Evolutionary conservation across 2,888 invertebrate genomes (phyloP), one percentile per base, ranked within the genome.

Genomic region (Rhodophaea formosa): DNA sequence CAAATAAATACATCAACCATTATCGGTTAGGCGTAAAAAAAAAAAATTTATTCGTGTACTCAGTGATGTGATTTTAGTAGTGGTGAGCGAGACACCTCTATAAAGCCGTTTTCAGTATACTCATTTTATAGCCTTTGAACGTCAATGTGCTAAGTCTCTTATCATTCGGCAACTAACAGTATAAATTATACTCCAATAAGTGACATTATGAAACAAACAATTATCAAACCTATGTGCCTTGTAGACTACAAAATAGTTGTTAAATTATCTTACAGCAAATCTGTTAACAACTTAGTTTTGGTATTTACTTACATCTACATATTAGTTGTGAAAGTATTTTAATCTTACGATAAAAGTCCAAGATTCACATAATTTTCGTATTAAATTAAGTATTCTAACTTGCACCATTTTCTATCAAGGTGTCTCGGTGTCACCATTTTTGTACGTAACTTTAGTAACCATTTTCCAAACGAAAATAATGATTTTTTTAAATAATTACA

Each of bases 201-300:
- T 35, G 46, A 52, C 32, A 56, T 23, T 23, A 23, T 58, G 32
- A 46, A 51, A 58, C 53, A 59, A 61, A 61, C 47, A 56, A 60
- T 58, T 53, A 53, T 53, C 8, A 49, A 55, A 61, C 23, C 52
- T 46, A 54, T 61, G 66, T 60, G 51, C 51, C 69, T 72, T 64
- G 54, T 46, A 72, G 67, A 71, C 68, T 61, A 66, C 61, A 57
- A 61, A 56, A 64, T 14, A 35, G 8, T 10, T 51, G 51, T 51
- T 51, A 51, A 51, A 51, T 15, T 56, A 59, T 53, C 56, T 43
- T 17, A 55, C 62, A 65, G 63, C 62, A 65, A 65, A 69, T 61
- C 64, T 67, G 68, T 70, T 67, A 75, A 75, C 73, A 75, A 74
- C 63, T 70, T 66, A 66, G 57, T 70, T 79, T 79, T 78, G 73